Percentiles rank a stretch among this genome's conserved stretches.
Evolutionary conservation across 2,113 vertebrate genomes (phyloP).

Genomic region (Pelmatolapia mariae): DNA sequence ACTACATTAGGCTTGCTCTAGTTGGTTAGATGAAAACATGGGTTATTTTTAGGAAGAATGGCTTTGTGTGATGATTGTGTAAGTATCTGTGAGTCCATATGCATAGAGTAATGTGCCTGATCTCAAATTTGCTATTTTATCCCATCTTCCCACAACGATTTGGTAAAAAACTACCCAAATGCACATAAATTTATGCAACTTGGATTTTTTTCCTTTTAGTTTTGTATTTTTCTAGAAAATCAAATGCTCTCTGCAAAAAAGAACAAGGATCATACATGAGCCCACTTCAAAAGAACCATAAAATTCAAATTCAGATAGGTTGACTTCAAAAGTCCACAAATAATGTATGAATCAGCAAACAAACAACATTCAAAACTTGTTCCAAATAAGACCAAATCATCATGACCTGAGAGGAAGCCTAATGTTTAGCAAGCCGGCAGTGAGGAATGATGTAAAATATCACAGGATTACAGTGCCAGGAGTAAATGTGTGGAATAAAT

Average conservation of each 20-base stretch:
- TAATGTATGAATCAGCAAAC: not conserved
- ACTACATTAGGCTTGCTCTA: constrained; percentile 35
- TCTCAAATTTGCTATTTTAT: not conserved
- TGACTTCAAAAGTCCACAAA: not conserved
- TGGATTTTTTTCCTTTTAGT: not conserved
- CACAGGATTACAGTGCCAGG: not conserved
- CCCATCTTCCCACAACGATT: not conserved
- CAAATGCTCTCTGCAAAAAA: not conserved
- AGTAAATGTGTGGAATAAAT: not conserved
- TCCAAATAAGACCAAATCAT: not conserved
- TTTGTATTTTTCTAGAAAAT: not conserved
- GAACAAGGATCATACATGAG: not conserved
- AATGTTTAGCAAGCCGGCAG: not conserved
- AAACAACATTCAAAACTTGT: not conserved
- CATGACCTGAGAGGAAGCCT: not conserved
- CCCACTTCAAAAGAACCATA: not conserved
- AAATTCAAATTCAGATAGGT: not conserved
- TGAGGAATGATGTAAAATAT: not conserved
- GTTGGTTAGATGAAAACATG: constrained; percentile 20
- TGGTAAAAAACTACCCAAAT: not conserved
- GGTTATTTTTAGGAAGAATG: constrained; percentile 27
- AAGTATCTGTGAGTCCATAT: not conserved
- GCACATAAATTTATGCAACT: not conserved
- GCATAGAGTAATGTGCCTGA: not conserved
- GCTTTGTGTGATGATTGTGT: not conserved